These are phyloP conservation scores for Dasyornis broadbenti DNA, from an alignment of 2,113 vertebrate genomes.

Conservation along the genomic window DNA sequence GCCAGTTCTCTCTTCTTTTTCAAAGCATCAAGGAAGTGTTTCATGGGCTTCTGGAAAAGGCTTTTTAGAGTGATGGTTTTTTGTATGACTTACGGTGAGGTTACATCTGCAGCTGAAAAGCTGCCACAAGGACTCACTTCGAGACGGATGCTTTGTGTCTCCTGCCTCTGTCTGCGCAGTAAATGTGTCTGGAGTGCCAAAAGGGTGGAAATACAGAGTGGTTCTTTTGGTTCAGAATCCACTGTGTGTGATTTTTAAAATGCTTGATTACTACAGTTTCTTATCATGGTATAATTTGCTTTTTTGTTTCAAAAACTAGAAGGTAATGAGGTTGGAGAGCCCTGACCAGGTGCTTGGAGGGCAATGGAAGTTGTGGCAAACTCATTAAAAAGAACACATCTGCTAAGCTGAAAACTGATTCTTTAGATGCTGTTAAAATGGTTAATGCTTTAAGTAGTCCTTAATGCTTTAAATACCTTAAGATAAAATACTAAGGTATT, in stretches of 20 bases:
- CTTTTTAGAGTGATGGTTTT: not conserved
- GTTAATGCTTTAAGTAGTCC: not conserved
- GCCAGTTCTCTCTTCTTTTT: not conserved
- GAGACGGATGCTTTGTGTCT: not conserved
- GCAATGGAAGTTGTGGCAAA: not conserved
- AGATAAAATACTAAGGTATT: too few relatives aligned
- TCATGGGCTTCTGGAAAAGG: conserved; percentile 6
- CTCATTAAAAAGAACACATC: not conserved
- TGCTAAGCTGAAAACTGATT: not conserved
- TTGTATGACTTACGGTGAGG: not conserved
- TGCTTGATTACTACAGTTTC: not conserved
- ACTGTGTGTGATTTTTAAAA: not conserved
- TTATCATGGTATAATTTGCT: not conserved
- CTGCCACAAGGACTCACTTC: not conserved
- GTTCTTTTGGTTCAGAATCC: not conserved
- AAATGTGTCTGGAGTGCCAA: not conserved
- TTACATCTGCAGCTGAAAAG: conserved; percentile 5
- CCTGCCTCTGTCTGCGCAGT: not conserved
- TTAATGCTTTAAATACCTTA: not conserved
- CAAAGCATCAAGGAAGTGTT: not conserved
- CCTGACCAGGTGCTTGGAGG: not conserved
- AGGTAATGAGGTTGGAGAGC: not conserved
- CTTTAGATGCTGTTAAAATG: not conserved
- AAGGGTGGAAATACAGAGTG: not conserved
- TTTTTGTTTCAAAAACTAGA: not conserved